phyloP scores from a whole-genome alignment of 1,140 invertebrate genomes.

The Leptinotarsa lineolata region DNA sequence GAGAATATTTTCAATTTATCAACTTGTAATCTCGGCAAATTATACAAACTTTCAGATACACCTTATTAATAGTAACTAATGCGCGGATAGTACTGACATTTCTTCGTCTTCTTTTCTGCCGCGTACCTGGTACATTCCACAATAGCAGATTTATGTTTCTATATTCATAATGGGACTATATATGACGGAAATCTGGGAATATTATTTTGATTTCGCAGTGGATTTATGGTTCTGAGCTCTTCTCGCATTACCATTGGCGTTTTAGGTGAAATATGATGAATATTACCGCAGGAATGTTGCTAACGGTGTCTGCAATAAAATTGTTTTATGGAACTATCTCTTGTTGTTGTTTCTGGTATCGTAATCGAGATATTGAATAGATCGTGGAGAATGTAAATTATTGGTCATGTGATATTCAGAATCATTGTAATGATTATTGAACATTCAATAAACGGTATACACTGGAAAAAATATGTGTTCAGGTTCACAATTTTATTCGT shows the following conservation, averaged over 20 bases:
- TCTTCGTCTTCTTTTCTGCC: conserved; percentile 12
- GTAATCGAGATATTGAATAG: background rate
- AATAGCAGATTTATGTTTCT: conserved; percentile 28
- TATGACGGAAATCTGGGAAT: conserved; percentile 32
- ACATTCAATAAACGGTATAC: no score
- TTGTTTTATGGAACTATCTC: conserved; percentile 21
- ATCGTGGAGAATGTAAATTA: background rate
- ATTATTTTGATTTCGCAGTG: conserved; percentile 22
- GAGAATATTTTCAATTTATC: conserved; percentile 15
- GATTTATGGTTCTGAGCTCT: conserved; percentile 26
- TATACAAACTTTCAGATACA: conserved; percentile 19
- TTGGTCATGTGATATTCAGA: background rate
- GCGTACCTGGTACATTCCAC: conserved; percentile 18
- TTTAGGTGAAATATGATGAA: conserved; percentile 28
- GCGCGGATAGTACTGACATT: conserved; percentile 16
- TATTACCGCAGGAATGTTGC: conserved; percentile 11
- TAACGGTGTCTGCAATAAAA: conserved; percentile 21
- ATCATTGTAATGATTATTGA: no score
- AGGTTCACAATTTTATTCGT: no score
- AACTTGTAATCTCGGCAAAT: conserved; percentile 14
- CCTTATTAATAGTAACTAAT: conserved; percentile 16
- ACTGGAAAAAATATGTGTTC: no score
- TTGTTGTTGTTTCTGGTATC: background rate
- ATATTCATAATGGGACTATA: conserved; percentile 28
- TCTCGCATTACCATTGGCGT: conserved; percentile 23